Conservation (phyloP, 1,140 invertebrate species). For the Sycobia sp. region DNA sequence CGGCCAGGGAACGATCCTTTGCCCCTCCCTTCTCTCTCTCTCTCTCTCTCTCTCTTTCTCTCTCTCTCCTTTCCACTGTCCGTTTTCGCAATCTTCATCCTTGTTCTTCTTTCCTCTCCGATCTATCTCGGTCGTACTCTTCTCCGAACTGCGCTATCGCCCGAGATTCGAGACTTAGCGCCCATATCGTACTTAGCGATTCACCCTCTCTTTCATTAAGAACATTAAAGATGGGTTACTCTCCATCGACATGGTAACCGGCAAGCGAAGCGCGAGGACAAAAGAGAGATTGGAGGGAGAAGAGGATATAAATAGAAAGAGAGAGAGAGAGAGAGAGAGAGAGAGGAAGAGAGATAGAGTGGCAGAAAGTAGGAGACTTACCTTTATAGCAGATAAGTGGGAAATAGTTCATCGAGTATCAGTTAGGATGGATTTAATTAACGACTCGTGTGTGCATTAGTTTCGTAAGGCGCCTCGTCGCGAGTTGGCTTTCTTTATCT, state of each 20-base stretch:
- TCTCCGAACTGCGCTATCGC: background rate
- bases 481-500: no score
- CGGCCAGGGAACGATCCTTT: no score
- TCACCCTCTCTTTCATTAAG: constrained; percentile 20
- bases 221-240: background rate
- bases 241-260: background rate
- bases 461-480: no score
- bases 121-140: no score
- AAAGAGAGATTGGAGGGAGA: no score
- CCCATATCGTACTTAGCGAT: background rate
- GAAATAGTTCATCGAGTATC: no score
- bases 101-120: background rate
- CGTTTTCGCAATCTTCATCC: no score
- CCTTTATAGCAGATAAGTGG: no score
- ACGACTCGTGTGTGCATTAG: no score
- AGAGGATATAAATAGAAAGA: no score
- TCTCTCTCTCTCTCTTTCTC: constrained; percentile 8
- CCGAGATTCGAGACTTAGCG: constrained; percentile 10
- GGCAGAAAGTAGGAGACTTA: background rate
- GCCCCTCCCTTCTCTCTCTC: background rate
- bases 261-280: background rate
- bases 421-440: no score
- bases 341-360: background rate
- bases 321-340: background rate
- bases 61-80: no score